phyloP scores from a whole-genome alignment of 2,797 vertebrate species.

The Smutsia temminckii region DNA sequence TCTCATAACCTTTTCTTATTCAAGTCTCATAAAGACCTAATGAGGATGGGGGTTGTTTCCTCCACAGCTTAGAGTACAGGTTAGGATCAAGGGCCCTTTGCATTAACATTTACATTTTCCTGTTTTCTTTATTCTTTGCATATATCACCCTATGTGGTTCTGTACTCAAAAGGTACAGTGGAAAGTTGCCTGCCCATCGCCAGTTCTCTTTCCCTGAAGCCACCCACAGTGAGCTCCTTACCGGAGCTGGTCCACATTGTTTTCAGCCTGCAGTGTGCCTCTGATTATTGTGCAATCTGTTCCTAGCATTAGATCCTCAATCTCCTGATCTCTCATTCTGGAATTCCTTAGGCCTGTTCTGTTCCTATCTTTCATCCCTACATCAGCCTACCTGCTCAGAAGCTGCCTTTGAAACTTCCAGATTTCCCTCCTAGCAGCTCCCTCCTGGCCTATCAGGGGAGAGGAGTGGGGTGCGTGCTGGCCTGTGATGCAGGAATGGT shows the following conservation, averaged over 20 bases:
- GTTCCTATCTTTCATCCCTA: not conserved
- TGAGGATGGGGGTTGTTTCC: not conserved
- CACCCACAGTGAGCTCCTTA: fast-evolving
- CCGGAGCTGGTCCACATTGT: not conserved
- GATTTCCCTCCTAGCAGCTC: not conserved
- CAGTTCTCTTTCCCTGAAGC: not conserved
- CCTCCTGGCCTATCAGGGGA: not conserved
- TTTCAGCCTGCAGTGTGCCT: not conserved
- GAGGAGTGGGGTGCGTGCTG: not conserved
- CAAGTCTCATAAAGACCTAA: not conserved
- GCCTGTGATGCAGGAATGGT: not conserved
- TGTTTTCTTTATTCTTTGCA: not conserved
- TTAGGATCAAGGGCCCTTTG: not conserved
- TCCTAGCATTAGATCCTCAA: not conserved
- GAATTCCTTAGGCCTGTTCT: not conserved
- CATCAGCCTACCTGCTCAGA: not conserved
- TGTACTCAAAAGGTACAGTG: not conserved
- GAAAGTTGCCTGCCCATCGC: not conserved
- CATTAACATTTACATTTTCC: not conserved
- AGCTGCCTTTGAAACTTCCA: not conserved
- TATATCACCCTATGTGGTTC: not conserved
- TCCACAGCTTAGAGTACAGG: not conserved
- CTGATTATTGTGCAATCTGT: not conserved
- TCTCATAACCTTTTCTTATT: not conserved
- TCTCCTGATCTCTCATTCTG: not conserved